A percentile compares a stretch with the other conserved stretches of the same genome.
These are phyloP conservation scores for Magallana gigas DNA, from an alignment of 1,140 invertebrate species.

Conservation along the genomic window DNA sequence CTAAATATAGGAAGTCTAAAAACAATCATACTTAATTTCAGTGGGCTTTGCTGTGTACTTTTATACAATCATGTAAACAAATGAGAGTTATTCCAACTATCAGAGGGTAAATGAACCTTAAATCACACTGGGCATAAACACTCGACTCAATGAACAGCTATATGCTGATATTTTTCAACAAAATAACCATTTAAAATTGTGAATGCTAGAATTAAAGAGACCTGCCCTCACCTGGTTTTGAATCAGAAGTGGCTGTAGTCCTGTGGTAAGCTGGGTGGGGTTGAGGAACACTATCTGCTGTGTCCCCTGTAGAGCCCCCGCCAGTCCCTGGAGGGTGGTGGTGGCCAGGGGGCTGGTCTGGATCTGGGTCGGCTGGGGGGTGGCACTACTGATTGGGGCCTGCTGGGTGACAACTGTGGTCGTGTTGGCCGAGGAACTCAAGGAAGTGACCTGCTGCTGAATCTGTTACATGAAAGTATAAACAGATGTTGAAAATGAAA, in stretches of 20 bases:
- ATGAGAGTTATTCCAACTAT: too few species aligned
- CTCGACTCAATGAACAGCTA: too few species aligned
- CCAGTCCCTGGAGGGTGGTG: conserved; percentile 18
- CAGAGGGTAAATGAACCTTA: too few species aligned
- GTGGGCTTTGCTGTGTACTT: too few species aligned
- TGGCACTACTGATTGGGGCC: conserved; percentile 39
- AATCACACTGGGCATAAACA: too few species aligned
- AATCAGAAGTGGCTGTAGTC: conserved; percentile 85
- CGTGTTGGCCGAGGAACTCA: conserved; percentile 38
- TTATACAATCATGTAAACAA: too few species aligned
- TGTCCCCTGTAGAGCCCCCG: conserved; percentile 72
- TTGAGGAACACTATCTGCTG: conserved; percentile 87
- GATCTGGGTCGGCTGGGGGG: conserved; percentile 24
- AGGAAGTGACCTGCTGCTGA: conserved; percentile 31
- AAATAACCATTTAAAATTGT: too few species aligned
- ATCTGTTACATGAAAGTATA: background rate
- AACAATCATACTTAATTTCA: too few species aligned
- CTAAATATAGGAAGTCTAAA: too few species aligned
- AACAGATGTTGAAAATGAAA: background rate
- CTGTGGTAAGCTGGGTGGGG: conserved; percentile 80
- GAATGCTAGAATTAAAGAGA: too few species aligned
- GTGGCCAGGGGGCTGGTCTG: conserved; percentile 47
- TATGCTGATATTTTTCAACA: too few species aligned
- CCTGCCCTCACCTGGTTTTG: conserved; percentile 85
- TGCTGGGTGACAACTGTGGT: conserved; percentile 52